Base-by-base conservation (phyloP, 2,797 vertebrate species). In the Chiroxiphia lanceolata region DNA sequence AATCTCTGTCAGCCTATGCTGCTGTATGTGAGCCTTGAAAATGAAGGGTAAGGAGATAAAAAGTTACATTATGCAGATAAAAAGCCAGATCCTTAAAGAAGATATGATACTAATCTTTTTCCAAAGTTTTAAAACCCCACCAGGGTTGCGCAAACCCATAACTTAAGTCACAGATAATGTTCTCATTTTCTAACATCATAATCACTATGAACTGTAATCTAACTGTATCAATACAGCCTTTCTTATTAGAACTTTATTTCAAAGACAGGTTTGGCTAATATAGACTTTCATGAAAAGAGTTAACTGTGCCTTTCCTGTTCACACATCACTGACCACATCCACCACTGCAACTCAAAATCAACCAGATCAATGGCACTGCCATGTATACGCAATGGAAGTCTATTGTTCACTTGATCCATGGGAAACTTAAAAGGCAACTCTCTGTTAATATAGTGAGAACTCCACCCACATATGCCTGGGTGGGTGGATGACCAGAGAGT, bases 291-390 rank as follows among this genome's bases (percentile, higher is more conserved):
- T 17, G 8, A 69, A 74, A 65, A 81, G 51, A 82, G 57, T 70
- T 82, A 82, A 83, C 76, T 53, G 36, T 27, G 56, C 48, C 80
- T 70, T 53, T 89, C 31, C 53, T 82, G 27, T 65, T 85, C 90
- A 87, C 75, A 71, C 77, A 74, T 76, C 90, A 64, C 61, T 10
- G 3, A 67, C 60, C 44, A 26, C 44, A 84, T 92, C 50, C 65
- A 64, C 65, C 9, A 31, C 48, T 68, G 59, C 61, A 85, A 51
- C 51, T 60, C 78, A 54, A n/a, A 91, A 91, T 93, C 89, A 61
- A 91, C 87, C 69, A 48, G 77, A 90, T 93, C 90, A 90, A 87
- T 94, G 75, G 47, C 48, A 53, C 34, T 51, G 42, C 74, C 76
- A 78, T 1, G 6, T 47, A 59, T 18, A 83, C 0, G 1, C 77